phyloP scores from a whole-genome alignment of 2,888 invertebrate genomes.

The Eupithecia abbreviata region DNA sequence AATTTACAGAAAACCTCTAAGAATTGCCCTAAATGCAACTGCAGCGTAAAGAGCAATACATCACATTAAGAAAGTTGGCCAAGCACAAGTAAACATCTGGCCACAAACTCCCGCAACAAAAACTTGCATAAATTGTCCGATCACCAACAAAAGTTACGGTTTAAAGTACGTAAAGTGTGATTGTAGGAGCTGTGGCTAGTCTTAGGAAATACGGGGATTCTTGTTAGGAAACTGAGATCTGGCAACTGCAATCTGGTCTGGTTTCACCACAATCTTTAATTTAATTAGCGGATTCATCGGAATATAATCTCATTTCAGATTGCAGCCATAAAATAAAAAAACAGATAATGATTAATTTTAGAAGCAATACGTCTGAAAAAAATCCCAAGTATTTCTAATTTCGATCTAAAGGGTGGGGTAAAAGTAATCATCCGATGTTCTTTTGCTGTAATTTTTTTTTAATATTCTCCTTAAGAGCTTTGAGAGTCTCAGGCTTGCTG shows the following conservation, averaged over 20 bases:
- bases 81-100: constrained; percentile 28
- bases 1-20: not conserved
- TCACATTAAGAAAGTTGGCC: constrained; percentile 33
- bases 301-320: no score
- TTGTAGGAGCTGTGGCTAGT: constrained; percentile 53
- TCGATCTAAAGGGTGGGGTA: no score
- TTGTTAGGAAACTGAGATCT: not conserved
- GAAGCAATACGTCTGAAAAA: no score
- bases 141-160: constrained; percentile 66
- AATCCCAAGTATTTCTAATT: no score
- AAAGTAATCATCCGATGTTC: no score
- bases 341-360: no score
- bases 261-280: no score
- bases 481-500: no score
- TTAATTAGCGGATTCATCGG: no score
- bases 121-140: constrained; percentile 63
- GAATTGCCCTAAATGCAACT: not conserved
- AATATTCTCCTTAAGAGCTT: no score
- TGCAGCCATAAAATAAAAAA: no score
- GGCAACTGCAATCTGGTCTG: not conserved
- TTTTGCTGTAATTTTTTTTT: no score
- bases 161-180: constrained; percentile 62
- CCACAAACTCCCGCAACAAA: constrained; percentile 42
- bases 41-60: constrained; percentile 10
- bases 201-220: not conserved